Evolutionary conservation across 1,140 invertebrate species (phyloP).

Genomic region (Sipha flava): DNA sequence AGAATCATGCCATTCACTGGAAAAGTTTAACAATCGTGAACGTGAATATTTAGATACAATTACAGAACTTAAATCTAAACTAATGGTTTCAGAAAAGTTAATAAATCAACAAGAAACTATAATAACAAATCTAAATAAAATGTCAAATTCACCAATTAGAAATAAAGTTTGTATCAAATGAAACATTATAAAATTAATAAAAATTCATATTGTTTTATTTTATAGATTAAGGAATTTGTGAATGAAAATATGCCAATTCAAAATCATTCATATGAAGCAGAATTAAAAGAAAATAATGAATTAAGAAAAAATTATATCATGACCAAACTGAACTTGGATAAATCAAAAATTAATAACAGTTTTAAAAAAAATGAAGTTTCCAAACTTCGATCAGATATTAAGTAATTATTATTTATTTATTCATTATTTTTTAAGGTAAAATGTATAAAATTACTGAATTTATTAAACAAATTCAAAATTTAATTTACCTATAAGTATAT

Average conservation of each 20-base stretch:
- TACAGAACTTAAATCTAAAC: not conserved
- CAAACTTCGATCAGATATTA: not conserved
- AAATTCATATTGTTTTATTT: not conserved
- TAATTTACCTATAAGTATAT: no score
- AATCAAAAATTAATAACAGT: not conserved
- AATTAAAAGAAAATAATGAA: not conserved
- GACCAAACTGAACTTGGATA: not conserved
- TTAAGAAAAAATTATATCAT: not conserved
- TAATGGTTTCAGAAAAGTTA: not conserved
- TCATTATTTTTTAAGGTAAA: no score
- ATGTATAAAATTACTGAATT: no score
- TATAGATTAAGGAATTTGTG: no score
- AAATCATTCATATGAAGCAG: not conserved
- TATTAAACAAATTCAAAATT: no score
- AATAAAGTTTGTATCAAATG: not conserved
- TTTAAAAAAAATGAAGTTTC: not conserved
- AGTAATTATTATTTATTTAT: not conserved
- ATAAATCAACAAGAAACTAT: not conserved
- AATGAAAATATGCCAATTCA: not conserved
- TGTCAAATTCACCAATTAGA: not conserved
- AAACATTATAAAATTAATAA: not conserved
- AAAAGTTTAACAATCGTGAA: not conserved
- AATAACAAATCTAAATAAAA: not conserved
- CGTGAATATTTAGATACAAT: slow-evolving; percentile 20
- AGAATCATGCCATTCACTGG: not conserved